Percentiles rank a stretch among this genome's conserved stretches.
These are phyloP conservation scores for Serinus canaria DNA, from an alignment of 2,113 vertebrate species.

Conservation along the genomic window DNA sequence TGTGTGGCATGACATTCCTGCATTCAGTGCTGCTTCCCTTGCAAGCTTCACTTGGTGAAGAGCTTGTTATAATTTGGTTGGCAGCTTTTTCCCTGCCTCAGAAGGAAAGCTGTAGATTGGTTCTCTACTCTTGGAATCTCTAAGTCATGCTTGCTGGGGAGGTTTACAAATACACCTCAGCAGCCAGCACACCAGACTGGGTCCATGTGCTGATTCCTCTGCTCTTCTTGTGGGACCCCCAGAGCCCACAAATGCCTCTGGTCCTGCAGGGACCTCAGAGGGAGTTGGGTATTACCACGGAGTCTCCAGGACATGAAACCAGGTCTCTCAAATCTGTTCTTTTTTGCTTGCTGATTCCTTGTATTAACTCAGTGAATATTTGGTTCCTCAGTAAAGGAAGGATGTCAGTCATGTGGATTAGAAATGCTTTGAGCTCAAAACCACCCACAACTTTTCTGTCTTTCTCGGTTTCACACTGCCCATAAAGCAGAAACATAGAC, in stretches of 20 bases:
- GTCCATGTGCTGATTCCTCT: background rate
- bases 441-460: rapidly evolving
- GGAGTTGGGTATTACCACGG: rapidly evolving
- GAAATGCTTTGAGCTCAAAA: background rate
- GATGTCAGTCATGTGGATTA: background rate
- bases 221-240: background rate
- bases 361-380: background rate
- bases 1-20: background rate
- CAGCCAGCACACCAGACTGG: background rate
- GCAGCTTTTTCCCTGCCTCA: background rate
- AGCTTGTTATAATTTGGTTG: background rate
- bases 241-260: background rate
- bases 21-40: background rate
- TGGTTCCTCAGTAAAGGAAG: background rate
- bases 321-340: background rate
- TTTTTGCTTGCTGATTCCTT: background rate
- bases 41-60: background rate
- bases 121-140: background rate
- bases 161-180: background rate
- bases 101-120: background rate
- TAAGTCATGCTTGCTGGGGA: background rate
- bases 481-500: background rate
- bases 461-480: background rate
- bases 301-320: background rate
- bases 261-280: rapidly evolving